Evolutionary conservation across 2,113 vertebrate species (phyloP).

Genomic region (Campylorhamphus procurvoides): DNA sequence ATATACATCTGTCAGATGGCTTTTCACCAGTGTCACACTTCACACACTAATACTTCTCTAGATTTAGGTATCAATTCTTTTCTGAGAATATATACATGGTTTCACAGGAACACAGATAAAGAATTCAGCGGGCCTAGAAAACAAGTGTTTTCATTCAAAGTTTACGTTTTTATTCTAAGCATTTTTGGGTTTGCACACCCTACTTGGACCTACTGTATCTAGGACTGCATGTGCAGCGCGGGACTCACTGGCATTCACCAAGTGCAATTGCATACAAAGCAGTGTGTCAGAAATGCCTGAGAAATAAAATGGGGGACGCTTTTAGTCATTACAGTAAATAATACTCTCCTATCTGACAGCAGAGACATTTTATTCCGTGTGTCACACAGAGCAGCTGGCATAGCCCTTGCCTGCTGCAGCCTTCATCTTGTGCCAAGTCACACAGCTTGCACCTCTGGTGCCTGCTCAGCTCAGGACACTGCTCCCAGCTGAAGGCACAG

Average conservation of each 20-base stretch:
- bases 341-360: not conserved
- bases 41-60: not conserved
- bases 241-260: not conserved
- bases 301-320: not conserved
- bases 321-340: not conserved
- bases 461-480: not conserved
- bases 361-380: not conserved
- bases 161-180: not conserved
- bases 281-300: not conserved
- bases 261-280: not conserved
- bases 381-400: not conserved
- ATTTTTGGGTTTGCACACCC: not conserved
- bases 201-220: not conserved
- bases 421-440: slow-evolving; percentile 28
- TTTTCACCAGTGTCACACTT: not conserved
- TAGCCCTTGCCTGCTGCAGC: not conserved
- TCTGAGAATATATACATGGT: not conserved
- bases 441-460: not conserved
- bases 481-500: not conserved
- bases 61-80: not conserved
- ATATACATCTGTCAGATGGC: not conserved
- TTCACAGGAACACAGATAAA: not conserved
- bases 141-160: not conserved
- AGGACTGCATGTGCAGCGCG: not conserved
- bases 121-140: not conserved